Base-by-base conservation (phyloP, 2,113 vertebrate species). In the Nipponia nippon region DNA sequence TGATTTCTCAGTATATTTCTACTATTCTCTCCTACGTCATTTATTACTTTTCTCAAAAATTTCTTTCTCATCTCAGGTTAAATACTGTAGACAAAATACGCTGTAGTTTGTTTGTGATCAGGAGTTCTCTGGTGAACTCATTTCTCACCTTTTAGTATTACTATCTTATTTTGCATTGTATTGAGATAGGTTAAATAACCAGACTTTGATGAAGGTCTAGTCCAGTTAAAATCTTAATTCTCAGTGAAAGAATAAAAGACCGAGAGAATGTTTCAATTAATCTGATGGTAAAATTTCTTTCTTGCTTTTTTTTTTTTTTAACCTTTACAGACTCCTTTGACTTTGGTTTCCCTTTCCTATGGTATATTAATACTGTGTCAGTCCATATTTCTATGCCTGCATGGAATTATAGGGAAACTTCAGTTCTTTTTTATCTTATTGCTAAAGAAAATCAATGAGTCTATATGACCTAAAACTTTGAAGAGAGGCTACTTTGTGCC, bases 1-100 rank as follows among this genome's bases (percentile, higher is more conserved):
- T 46, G n/a, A 46, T 77, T 88, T 93, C 46, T 85, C 46, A 16
- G 9, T 66, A 2, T 58, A 55, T 86, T 92, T 94, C 25, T 72
- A 0, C 40, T 80, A 0, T 87, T 73, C 11, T 88, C 17, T 92
- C 12, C 53, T 90, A 20, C 1, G 0, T 46, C 0, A 36, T 50
- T 73, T 88, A 58, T 93, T 70, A 34, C 25, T 82, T 25, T 93
- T 93, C 22, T 88, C 40, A 73, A 6, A 49, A 56, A 34, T 70
- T 91, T 36, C 4, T 18, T 80, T 71, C 17, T 75, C 15, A 16
- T 67, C 18, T 73, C 30, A 66, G 53, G 40, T 77, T 83, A 84
- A 95, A 67, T 78, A 50, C 11, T 25, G 50, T 30, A 63, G 52
- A 6, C 67, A 75, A 94, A 83, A 75, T 70, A 47, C 34, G 17